Conservation (phyloP, 1,140 invertebrate species). For the Dendrolimus punctatus region DNA sequence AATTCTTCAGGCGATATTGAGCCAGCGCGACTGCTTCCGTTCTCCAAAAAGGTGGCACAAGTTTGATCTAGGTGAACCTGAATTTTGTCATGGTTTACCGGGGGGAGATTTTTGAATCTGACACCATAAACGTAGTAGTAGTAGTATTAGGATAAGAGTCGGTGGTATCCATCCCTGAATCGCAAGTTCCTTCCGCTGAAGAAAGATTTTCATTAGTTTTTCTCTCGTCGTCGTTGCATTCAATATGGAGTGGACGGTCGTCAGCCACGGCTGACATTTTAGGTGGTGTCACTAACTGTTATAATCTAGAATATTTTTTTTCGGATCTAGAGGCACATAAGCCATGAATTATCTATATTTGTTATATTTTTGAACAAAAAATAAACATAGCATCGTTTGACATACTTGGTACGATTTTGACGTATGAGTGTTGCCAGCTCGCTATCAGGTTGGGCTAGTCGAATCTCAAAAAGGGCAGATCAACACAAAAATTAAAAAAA, state of each 20-base stretch:
- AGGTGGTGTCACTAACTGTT: slow-evolving; percentile 13
- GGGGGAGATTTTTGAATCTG: slow-evolving; percentile 30
- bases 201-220: slow-evolving; percentile 29
- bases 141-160: slow-evolving; percentile 27
- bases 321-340: slow-evolving; percentile 18
- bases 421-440: slow-evolving; percentile 8
- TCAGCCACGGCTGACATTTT: slow-evolving; percentile 37
- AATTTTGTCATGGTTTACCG: too few species aligned
- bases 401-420: slow-evolving; percentile 14
- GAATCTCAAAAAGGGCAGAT: too few species aligned
- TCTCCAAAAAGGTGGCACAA: background rate
- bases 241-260: slow-evolving; percentile 31
- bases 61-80: too few species aligned
- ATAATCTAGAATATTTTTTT: slow-evolving; percentile 19
- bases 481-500: too few species aligned
- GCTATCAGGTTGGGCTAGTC: too few species aligned
- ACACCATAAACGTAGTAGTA: slow-evolving; percentile 17
- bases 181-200: slow-evolving; percentile 27
- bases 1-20: slow-evolving; percentile 5
- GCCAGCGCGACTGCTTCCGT: slow-evolving; percentile 12
- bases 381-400: slow-evolving; percentile 35
- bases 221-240: slow-evolving; percentile 34
- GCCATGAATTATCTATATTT: slow-evolving; percentile 34
- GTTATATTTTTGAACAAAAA: slow-evolving; percentile 37
- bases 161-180: slow-evolving; percentile 41